Percentiles rank a stretch among this genome's conserved stretches.
Evolutionary conservation across 2,113 vertebrate species (phyloP).

Genomic region (Mohoua ochrocephala): DNA sequence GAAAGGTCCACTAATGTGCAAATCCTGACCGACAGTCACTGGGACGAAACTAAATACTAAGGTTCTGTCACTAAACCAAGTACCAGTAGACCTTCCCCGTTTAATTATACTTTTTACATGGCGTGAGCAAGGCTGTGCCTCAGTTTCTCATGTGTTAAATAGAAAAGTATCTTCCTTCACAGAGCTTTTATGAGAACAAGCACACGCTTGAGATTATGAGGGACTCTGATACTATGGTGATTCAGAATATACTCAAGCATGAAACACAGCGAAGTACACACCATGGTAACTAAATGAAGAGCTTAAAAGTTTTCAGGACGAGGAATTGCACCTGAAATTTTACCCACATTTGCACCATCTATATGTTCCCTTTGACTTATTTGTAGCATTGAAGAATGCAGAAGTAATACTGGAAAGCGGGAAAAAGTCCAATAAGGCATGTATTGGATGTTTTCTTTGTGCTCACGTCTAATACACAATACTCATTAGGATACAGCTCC

Average conservation of each 20-base stretch:
- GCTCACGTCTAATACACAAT: not conserved
- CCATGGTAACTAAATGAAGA: not conserved
- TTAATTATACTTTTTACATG: not conserved
- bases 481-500: not conserved
- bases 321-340: not conserved
- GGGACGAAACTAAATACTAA: not conserved
- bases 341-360: not conserved
- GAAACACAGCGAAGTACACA: not conserved
- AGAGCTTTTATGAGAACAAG: not conserved
- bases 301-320: not conserved
- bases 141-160: not conserved
- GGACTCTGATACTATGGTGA: not conserved
- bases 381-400: not conserved
- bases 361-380: not conserved
- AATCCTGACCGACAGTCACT: not conserved
- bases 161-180: not conserved
- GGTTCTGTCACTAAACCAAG: not conserved
- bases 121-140: not conserved
- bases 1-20: not conserved
- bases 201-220: not conserved
- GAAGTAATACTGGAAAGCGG: not conserved
- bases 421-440: not conserved
- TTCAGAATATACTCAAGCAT: not conserved
- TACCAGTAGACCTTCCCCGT: not conserved
- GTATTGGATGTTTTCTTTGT: not conserved